phyloP scores from a whole-genome alignment of 92 coral and sea anemone genomes.

The Bergia sp. region DNA sequence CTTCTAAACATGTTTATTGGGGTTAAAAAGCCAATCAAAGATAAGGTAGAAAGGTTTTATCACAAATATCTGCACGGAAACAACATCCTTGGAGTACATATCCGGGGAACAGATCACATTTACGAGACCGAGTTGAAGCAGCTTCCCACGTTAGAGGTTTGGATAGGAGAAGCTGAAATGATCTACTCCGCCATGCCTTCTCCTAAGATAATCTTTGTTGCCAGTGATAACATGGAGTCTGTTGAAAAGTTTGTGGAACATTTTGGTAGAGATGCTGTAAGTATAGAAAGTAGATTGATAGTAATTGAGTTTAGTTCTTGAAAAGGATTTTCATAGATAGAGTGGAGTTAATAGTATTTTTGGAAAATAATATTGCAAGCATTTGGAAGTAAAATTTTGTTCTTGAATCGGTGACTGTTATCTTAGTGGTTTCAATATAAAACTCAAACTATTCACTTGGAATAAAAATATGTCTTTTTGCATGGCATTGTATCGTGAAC shows the following conservation, averaged over 20 bases:
- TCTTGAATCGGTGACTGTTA: too few relatives aligned
- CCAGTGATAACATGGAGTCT: constrained; percentile 28
- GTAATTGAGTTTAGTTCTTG: too few relatives aligned
- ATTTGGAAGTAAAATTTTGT: too few relatives aligned
- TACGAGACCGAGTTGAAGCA: neutral
- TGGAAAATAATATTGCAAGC: too few relatives aligned
- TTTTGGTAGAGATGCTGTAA: constrained; percentile 23
- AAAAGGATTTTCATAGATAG: too few relatives aligned
- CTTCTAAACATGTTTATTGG: constrained; percentile 7
- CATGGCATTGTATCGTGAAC: too few relatives aligned
- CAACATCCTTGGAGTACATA: constrained; percentile 20
- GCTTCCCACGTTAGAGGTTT: constrained; percentile 8
- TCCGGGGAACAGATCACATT: constrained; percentile 25
- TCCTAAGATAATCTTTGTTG: constrained; percentile 28
- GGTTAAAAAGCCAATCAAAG: constrained; percentile 10
- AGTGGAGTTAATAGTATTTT: too few relatives aligned
- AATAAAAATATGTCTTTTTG: too few relatives aligned
- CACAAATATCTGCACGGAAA: constrained; percentile 10
- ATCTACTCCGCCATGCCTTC: neutral
- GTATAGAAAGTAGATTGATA: neutral
- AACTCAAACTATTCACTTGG: too few relatives aligned
- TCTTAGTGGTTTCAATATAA: too few relatives aligned
- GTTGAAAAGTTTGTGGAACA: neutral
- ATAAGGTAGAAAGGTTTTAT: constrained; percentile 8
- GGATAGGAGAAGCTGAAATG: constrained; percentile 11